Evolutionary conservation across 2,113 vertebrate species (phyloP), one percentile per base, ranked within the genome.

Genomic region (Coregonus clupeaformis): DNA sequence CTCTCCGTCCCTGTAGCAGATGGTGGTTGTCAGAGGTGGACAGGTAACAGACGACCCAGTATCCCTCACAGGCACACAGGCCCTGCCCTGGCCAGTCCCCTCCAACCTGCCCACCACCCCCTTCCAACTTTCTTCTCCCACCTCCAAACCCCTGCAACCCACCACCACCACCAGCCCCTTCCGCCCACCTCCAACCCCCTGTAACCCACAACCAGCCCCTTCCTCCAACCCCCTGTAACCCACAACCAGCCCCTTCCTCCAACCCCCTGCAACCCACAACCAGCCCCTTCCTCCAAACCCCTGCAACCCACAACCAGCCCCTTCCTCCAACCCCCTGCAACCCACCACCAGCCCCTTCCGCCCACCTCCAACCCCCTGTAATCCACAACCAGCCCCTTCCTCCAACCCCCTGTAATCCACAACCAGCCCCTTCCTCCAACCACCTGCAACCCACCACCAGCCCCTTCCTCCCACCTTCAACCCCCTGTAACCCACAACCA

Each of bases 31-130:
- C 87, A 86, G 85, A 90, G 89, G 90, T 92, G 85, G 88, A 90
- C 91, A 91, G 91, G 88, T 93, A 92, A 90, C 92, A 92, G 89
- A 91, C 73, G 82, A 90, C 88, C 87, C 83, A 55, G 29, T 75
- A 80, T 81, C 77, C 81, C 78, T 52, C 76, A 66, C 59, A 71
- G 83, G 72, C 85, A 64, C 75, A 80, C 80, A 74, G 76, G 84
- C 78, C 81, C 83, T 82, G 80, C 81, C 89, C 80, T 73, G 79
- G 75, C 70, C 81, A 36, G 52, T 42, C 69, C 29, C 80, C 89
- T 11, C 36, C 36, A 42, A 11, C 36, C 36, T 42, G 36, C 7
- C 36, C 36, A 36, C 36, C 36, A 49, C 20, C 36, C 25, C 47
- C 25, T 47, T 16, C 27, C 70, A 16, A 6, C 36, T 36, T 36